Evolutionary conservation across 2,113 vertebrate species (phyloP), one percentile per base, ranked within the genome.

Genomic region (Poeciliopsis prolifica): DNA sequence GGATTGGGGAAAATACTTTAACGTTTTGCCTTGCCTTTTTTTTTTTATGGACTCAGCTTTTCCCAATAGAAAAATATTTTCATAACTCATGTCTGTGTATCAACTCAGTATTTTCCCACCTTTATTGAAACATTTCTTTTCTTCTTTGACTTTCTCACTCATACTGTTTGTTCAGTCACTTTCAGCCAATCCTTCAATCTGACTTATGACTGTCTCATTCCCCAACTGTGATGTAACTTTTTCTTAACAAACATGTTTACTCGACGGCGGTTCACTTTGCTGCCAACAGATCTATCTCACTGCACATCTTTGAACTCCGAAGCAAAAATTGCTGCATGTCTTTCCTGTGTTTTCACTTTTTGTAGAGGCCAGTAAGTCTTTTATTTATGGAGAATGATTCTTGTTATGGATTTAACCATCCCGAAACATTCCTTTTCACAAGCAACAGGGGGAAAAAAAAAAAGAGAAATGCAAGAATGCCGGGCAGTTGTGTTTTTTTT

Each of bases 241-340:
- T 67, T 31, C 75, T 67, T 19, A 76, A 75, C 80, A 90, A 94
- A 92, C 91, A 89, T 90, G 89, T 91, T 91, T 92, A 92, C 80
- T 68, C 82, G 70, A 68, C 80, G 72, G 78, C 67, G 61, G 40
- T 40, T 63, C 51, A 24, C 61, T 67, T 70, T 24, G 31, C 72
- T 5, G 44, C 29, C 19, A 51, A 31, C 86, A 92, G 88, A 93
- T 70, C 79, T 74, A 70, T 75, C 35, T 37, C 35, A 37, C 35
- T 37, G 35, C 35, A 37, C 35, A 37, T 37, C 87, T 93, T 93
- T 78, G 74, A 1, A 28, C 75, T 68, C 17, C 1, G 14, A 13
- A 42, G 40, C 40, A 42, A 14, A 42, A 42, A 15, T 42, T 42
- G 77, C 77, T 2, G 90, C 68, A 77, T 83, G 73, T 69, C 73